Conservation (phyloP, 2,888 invertebrate species). For the Platypus cylindrus region DNA sequence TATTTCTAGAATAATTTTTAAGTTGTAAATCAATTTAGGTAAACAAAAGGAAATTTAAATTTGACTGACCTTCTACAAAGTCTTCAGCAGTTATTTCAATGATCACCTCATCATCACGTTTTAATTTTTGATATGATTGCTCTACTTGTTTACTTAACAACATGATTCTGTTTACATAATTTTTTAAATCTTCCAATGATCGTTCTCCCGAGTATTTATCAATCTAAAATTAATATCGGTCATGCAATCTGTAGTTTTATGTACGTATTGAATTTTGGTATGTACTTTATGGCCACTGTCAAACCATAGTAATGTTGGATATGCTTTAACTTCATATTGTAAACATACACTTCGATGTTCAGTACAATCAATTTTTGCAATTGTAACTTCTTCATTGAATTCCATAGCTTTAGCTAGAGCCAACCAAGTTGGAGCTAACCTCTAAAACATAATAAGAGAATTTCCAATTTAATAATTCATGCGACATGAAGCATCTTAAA, state of each 20-base stretch:
- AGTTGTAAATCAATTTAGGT: neutral
- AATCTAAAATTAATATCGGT: slow-evolving; percentile 41
- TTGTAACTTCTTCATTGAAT: slow-evolving; percentile 51
- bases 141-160: too few species aligned
- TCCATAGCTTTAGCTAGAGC: slow-evolving; percentile 59
- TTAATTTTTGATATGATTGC: slow-evolving; percentile 8
- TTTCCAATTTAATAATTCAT: slow-evolving; percentile 1
- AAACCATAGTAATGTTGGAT: slow-evolving; percentile 80
- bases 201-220: slow-evolving; percentile 62
- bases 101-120: slow-evolving; percentile 25
- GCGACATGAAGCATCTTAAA: slow-evolving; percentile 2
- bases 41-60: neutral
- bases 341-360: slow-evolving; percentile 61
- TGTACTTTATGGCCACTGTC: slow-evolving; percentile 69
- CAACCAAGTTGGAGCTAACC: slow-evolving; percentile 75
- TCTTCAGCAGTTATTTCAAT: slow-evolving; percentile 48
- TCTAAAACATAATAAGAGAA: slow-evolving; percentile 34
- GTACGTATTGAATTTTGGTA: too few species aligned
- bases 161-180: slow-evolving; percentile 61
- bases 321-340: slow-evolving; percentile 72
- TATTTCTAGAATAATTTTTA: slow-evolving; percentile 31
- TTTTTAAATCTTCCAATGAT: slow-evolving; percentile 54
- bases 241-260: too few species aligned
- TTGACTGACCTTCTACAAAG: slow-evolving; percentile 46
- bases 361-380: slow-evolving; percentile 80